Conservation (phyloP, 2,888 invertebrate genomes). For the Clunio marinus region DNA sequence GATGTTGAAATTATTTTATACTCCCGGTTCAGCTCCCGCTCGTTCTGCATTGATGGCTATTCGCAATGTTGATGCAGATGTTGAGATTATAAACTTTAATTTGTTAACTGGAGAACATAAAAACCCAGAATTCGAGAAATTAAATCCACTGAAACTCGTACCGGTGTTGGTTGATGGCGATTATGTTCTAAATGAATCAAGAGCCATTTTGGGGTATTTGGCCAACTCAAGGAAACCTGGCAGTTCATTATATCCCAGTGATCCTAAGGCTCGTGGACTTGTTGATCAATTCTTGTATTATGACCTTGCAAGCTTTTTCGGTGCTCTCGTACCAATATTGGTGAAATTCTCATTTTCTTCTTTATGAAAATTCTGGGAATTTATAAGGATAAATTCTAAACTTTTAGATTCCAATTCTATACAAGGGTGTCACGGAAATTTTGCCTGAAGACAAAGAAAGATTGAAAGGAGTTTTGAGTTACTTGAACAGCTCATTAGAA, state of each 20-base stretch:
- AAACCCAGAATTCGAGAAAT: too few species aligned
- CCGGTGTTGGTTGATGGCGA: constrained; percentile 8
- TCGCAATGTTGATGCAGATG: too few species aligned
- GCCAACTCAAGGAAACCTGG: constrained; percentile 59
- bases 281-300: constrained; percentile 60
- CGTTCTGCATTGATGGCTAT: too few species aligned
- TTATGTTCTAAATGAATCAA: constrained; percentile 5
- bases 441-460: neutral
- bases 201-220: constrained; percentile 59
- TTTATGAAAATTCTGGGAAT: neutral
- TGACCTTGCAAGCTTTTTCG: constrained; percentile 56
- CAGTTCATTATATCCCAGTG: constrained; percentile 58
- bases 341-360: too few species aligned
- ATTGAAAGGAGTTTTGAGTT: constrained; percentile 46
- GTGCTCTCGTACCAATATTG: constrained; percentile 47
- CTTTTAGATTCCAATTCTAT: neutral
- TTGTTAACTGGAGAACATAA: too few species aligned
- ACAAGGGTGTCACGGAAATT: neutral
- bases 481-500: constrained; percentile 49
- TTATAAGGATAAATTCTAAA: neutral
- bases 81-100: too few species aligned
- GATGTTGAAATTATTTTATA: too few species aligned
- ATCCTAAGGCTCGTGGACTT: constrained; percentile 56
- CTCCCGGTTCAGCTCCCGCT: too few species aligned
- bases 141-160: neutral